These are phyloP conservation scores for Regulus satrapa DNA, from an alignment of 2,113 vertebrate genomes.

Conservation along the genomic window DNA sequence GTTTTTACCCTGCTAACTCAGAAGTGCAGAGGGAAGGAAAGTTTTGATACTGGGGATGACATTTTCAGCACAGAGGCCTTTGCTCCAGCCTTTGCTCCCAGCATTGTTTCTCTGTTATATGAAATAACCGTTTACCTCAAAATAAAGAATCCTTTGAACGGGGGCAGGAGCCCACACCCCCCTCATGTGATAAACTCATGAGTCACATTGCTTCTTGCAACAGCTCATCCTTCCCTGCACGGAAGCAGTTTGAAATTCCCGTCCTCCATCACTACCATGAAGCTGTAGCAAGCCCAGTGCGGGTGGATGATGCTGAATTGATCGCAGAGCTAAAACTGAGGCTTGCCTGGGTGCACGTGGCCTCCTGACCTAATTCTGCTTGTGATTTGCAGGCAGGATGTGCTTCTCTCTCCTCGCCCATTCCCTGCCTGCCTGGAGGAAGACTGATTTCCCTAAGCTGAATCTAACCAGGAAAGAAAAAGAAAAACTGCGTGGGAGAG, in stretches of 20 bases:
- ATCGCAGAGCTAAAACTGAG: not conserved
- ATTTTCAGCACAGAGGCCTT: not conserved
- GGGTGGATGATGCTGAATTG: not conserved
- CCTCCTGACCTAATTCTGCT: slow-evolving; percentile 54
- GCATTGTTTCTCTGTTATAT: not conserved
- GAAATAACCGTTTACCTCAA: not conserved
- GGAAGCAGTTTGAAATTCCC: not conserved
- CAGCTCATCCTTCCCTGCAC: not conserved
- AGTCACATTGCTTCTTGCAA: not conserved
- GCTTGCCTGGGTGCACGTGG: slow-evolving; percentile 5
- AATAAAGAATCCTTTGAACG: slow-evolving; percentile 28
- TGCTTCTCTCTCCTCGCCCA: not conserved
- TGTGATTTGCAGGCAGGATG: not conserved
- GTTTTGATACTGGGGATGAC: not conserved
- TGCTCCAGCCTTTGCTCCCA: not conserved
- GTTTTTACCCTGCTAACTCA: not conserved
- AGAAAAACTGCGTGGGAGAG: not conserved
- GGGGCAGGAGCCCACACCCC: not conserved
- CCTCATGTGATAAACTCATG: not conserved
- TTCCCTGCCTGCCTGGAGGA: not conserved
- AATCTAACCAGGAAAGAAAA: not conserved
- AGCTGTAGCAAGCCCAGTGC: not conserved
- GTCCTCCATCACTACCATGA: not conserved
- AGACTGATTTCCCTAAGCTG: not conserved
- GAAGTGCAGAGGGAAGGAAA: not conserved